Conservation (phyloP, 1,140 invertebrate species). For the Episyrphus balteatus region DNA sequence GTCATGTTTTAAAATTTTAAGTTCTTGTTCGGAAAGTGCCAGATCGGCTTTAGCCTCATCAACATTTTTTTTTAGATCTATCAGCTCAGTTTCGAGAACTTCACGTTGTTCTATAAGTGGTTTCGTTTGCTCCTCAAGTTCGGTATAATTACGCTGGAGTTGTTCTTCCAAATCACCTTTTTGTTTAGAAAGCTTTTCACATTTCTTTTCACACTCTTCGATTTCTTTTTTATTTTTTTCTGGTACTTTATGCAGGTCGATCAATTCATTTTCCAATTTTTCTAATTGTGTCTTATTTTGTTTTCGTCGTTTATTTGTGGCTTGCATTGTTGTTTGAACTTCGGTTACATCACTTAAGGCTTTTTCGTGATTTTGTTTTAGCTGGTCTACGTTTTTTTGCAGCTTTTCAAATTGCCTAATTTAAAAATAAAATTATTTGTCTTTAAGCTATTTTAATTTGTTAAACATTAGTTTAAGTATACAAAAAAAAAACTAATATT, state of each 20-base stretch:
- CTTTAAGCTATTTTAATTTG: too few species aligned
- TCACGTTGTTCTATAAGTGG: constrained; percentile 56
- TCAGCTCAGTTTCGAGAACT: constrained; percentile 51
- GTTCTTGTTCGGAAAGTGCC: constrained; percentile 66
- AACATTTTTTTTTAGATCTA: constrained; percentile 55
- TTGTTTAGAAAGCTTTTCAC: constrained; percentile 41
- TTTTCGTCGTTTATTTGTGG: constrained; percentile 50
- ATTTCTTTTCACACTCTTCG: constrained; percentile 51
- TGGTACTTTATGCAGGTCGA: constrained; percentile 52
- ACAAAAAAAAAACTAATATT: too few species aligned
- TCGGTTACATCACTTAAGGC: constrained; percentile 49
- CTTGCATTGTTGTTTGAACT: constrained; percentile 49
- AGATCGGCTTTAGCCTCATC: constrained; percentile 64
- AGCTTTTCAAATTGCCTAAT: constrained; percentile 44
- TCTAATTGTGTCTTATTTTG: constrained; percentile 51
- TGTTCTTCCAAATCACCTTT: constrained; percentile 49
- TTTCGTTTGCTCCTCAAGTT: constrained; percentile 45
- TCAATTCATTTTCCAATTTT: constrained; percentile 50
- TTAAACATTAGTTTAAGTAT: too few species aligned
- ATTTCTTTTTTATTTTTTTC: constrained; percentile 62
- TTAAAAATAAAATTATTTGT: too few species aligned
- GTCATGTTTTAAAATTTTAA: constrained; percentile 68
- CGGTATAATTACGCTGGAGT: constrained; percentile 43
- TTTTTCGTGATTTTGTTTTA: constrained; percentile 39
- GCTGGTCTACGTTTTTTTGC: constrained; percentile 46